Percentiles rank a stretch among this genome's conserved stretches.
Conservation (phyloP, 2,888 invertebrate genomes). For the Creontiades dilutus region DNA sequence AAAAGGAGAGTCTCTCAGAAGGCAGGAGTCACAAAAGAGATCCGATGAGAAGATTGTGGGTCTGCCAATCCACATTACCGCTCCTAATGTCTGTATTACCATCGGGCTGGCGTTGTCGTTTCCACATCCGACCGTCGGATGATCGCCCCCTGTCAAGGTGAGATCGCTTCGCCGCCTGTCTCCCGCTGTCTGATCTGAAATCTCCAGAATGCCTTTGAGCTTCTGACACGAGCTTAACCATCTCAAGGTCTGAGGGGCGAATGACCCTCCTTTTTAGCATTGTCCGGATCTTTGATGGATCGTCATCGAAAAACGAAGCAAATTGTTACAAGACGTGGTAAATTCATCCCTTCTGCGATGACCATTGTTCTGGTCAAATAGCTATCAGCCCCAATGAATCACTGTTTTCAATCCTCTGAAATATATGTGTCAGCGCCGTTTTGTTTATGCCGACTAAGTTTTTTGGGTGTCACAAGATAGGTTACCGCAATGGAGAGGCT, state of each 20-base stretch:
- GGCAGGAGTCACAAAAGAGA: constrained; percentile 51
- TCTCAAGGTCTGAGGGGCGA: not conserved
- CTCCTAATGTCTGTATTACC: constrained; percentile 27
- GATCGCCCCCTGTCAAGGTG: constrained; percentile 43
- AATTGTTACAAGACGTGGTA: too few relatives aligned
- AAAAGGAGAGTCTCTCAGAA: constrained; percentile 16
- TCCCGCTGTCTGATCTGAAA: constrained; percentile 32
- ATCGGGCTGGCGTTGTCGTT: not conserved
- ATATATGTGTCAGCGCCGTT: too few relatives aligned
- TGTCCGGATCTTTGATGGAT: not conserved
- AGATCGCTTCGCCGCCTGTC: constrained; percentile 44
- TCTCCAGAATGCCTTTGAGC: not conserved
- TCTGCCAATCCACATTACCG: constrained; percentile 48
- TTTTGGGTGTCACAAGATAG: too few relatives aligned
- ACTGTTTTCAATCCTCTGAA: too few relatives aligned
- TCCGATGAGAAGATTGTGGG: constrained; percentile 56
- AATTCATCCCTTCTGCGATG: too few relatives aligned
- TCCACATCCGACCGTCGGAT: constrained; percentile 20
- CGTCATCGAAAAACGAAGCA: not conserved
- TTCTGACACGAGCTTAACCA: constrained; percentile 7
- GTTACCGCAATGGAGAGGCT: too few relatives aligned
- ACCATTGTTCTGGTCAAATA: too few relatives aligned
- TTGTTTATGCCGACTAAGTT: too few relatives aligned
- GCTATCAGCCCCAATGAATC: too few relatives aligned
- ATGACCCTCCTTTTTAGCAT: not conserved